Evolutionary conservation across 2,797 vertebrate genomes (phyloP).

Genomic region (Pogonophryne albipinna): DNA sequence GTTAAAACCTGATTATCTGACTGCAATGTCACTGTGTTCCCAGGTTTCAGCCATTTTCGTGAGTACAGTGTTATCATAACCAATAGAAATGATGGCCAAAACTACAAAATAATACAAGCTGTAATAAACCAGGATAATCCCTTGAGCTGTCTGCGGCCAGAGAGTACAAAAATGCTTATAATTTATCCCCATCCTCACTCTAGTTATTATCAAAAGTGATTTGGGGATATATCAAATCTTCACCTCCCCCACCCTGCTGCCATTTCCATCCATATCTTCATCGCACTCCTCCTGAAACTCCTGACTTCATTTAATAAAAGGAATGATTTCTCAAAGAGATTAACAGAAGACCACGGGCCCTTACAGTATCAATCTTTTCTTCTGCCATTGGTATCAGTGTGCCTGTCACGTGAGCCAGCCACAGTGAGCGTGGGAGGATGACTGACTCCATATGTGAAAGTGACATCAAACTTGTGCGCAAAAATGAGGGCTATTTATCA

Average conservation of each 20-base stretch:
- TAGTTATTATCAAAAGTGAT: constrained; percentile 52
- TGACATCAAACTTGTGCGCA: constrained; percentile 63
- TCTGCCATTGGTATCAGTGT: constrained; percentile 50
- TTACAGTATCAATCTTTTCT: constrained; percentile 47
- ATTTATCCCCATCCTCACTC: constrained; percentile 35
- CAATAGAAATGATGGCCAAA: constrained; percentile 10
- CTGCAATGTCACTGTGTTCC: not conserved
- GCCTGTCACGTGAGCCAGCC: constrained; percentile 63
- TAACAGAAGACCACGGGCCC: constrained; percentile 50
- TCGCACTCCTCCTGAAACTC: constrained; percentile 41
- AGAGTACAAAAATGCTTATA: constrained; percentile 22
- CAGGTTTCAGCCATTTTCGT: not conserved
- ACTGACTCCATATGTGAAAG: constrained; percentile 54
- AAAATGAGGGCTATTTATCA: constrained; percentile 59
- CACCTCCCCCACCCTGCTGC: constrained; percentile 17
- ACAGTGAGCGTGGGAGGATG: constrained; percentile 59
- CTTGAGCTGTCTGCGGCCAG: constrained; percentile 33
- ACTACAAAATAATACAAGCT: constrained; percentile 6
- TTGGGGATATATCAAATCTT: constrained; percentile 48
- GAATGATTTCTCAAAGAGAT: constrained; percentile 77
- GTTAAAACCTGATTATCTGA: constrained; percentile 8
- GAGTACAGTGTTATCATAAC: not conserved
- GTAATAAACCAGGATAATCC: constrained; percentile 35
- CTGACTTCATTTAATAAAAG: constrained; percentile 74
- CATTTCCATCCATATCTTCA: constrained; percentile 23